These are phyloP conservation scores for Amphiprion percula DNA, from an alignment of 2,113 vertebrate genomes.

Conservation along the genomic window DNA sequence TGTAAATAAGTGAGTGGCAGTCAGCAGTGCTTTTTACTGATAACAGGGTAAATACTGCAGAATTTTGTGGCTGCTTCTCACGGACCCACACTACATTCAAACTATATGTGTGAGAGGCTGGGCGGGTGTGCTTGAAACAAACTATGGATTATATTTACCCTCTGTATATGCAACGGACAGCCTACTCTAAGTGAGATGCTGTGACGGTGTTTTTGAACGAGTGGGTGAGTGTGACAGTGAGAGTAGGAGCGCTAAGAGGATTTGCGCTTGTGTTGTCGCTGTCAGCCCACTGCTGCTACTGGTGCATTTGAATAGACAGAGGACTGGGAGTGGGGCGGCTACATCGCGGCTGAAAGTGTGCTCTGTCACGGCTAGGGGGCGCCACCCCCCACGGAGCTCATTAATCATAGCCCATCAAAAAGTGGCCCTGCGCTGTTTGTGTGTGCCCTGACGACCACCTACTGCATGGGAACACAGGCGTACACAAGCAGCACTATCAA, in stretches of 20 bases:
- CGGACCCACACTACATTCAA: slow-evolving; percentile 37
- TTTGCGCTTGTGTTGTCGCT: slow-evolving; percentile 67
- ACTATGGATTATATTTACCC: slow-evolving; percentile 69
- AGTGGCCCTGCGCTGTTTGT: slow-evolving; percentile 73
- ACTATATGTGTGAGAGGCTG: slow-evolving; percentile 33
- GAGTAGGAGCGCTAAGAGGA: slow-evolving; percentile 74
- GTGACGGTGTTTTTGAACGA: slow-evolving; percentile 65
- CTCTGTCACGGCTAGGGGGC: slow-evolving; percentile 80
- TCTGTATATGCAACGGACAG: slow-evolving; percentile 41
- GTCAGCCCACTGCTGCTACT: slow-evolving; percentile 51
- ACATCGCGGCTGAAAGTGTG: slow-evolving; percentile 24
- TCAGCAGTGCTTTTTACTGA: slow-evolving; percentile 53
- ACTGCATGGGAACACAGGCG: slow-evolving; percentile 81
- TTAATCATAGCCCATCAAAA: slow-evolving; percentile 84
- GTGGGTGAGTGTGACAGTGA: slow-evolving; percentile 75
- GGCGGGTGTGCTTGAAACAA: slow-evolving; percentile 38
- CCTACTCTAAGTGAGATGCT: slow-evolving; percentile 53
- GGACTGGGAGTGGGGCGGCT: not conserved
- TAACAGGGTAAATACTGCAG: slow-evolving; percentile 56
- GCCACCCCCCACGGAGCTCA: slow-evolving; percentile 80
- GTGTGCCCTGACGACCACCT: slow-evolving; percentile 75
- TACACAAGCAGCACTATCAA: slow-evolving; percentile 79
- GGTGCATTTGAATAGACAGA: slow-evolving; percentile 52
- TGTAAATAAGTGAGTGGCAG: slow-evolving; percentile 35
- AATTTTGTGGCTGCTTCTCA: slow-evolving; percentile 42